phyloP scores from a whole-genome alignment of 64 coral and sea anemone species.

The Orbicella faveolata region DNA sequence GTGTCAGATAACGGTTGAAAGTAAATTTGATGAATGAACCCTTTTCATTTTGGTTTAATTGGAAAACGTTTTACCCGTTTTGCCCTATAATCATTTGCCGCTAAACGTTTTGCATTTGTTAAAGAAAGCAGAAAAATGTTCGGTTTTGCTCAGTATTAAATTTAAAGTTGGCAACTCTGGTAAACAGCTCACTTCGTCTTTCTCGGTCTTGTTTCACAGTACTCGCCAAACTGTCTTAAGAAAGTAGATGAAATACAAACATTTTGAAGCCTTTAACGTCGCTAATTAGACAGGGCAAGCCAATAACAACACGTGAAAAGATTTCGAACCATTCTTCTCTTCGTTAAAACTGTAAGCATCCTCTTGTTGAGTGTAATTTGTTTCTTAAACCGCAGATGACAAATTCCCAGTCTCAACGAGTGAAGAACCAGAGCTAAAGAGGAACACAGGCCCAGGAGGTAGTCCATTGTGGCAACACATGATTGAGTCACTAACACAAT shows the following conservation, averaged over 20 bases:
- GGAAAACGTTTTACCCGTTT: too few relatives aligned
- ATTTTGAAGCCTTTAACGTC: slow-evolving; percentile 30
- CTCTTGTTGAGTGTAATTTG: not conserved
- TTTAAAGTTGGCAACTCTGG: too few relatives aligned
- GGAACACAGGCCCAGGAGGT: slow-evolving; percentile 20
- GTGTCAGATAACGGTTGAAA: too few relatives aligned
- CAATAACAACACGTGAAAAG: slow-evolving; percentile 17
- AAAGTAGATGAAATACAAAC: slow-evolving; percentile 17
- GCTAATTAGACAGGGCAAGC: not conserved
- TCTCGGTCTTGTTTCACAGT: too few relatives aligned
- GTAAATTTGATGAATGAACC: too few relatives aligned
- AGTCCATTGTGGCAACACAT: slow-evolving; percentile 19
- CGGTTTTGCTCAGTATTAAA: too few relatives aligned
- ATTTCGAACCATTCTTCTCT: slow-evolving; percentile 4
- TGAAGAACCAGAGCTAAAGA: not conserved
- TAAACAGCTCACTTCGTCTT: too few relatives aligned
- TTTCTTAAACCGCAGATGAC: slow-evolving; percentile 28
- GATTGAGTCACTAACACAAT: slow-evolving; percentile 10
- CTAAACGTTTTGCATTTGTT: too few relatives aligned
- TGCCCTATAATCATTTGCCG: too few relatives aligned
- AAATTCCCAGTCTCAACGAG: slow-evolving; percentile 13
- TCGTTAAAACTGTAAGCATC: not conserved
- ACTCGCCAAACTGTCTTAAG: not conserved
- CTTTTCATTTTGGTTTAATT: too few relatives aligned
- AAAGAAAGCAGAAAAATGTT: too few relatives aligned